Conservation (phyloP, 2,797 vertebrate genomes). For the Peromyscus attwateri region DNA sequence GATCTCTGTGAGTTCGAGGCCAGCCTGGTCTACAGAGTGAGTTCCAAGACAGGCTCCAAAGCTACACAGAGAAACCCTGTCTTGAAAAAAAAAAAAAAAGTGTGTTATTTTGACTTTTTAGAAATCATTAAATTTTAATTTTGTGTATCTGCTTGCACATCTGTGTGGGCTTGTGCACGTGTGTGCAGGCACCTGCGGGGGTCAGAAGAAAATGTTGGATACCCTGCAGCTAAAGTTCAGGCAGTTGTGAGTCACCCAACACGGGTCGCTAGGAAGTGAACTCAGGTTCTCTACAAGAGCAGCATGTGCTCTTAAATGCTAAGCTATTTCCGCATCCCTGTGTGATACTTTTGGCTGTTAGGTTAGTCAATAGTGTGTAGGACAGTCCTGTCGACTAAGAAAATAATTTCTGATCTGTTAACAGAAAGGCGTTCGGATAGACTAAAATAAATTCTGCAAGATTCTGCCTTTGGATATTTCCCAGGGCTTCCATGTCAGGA, state of each 20-base stretch:
- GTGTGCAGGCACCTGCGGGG: not conserved
- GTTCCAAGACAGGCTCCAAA: too few relatives aligned
- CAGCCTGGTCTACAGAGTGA: not conserved
- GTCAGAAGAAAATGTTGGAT: not conserved
- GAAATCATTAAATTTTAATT: not conserved
- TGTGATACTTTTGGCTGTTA: not conserved
- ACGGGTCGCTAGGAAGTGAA: too few relatives aligned
- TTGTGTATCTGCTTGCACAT: not conserved
- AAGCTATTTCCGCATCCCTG: not conserved
- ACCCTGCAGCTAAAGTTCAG: not conserved
- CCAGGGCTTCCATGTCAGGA: not conserved
- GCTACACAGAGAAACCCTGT: not conserved
- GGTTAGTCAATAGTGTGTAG: not conserved
- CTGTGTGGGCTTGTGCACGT: not conserved
- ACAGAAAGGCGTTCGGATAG: not conserved
- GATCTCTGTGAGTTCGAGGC: not conserved
- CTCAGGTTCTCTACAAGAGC: not conserved
- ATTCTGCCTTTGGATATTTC: not conserved
- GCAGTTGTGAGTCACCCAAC: not conserved
- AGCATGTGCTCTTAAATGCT: not conserved
- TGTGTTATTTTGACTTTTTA: not conserved
- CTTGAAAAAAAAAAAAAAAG: not conserved
- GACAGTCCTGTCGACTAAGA: not conserved
- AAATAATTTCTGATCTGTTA: too few relatives aligned
- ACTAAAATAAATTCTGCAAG: not conserved